These are phyloP conservation scores for Sebastolobus alascanus DNA, from an alignment of 2,797 vertebrate genomes.

Conservation along the genomic window DNA sequence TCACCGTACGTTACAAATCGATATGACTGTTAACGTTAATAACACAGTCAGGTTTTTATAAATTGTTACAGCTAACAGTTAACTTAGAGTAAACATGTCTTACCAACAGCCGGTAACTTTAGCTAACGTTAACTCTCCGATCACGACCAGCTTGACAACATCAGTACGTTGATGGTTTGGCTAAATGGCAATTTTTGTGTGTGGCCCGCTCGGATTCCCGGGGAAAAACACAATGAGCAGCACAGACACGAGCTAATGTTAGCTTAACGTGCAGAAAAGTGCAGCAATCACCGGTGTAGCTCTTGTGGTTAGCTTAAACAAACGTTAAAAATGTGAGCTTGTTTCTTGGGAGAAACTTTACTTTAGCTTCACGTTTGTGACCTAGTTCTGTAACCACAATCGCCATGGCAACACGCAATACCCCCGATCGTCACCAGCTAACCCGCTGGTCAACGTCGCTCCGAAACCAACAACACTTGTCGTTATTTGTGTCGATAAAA, in stretches of 20 bases:
- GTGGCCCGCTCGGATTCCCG: constrained; percentile 71
- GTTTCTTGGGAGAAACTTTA: constrained; percentile 22
- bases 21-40: too few relatives aligned
- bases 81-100: constrained; percentile 1
- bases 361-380: constrained; percentile 22
- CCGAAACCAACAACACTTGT: not conserved
- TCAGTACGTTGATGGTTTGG: not conserved
- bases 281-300: not conserved
- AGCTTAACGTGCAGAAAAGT: constrained; percentile 6
- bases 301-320: not conserved
- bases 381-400: constrained; percentile 48
- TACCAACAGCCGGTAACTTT: constrained; percentile 13
- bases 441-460: not conserved
- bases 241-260: constrained; percentile 8
- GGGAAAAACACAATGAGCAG: constrained; percentile 51
- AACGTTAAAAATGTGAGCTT: not conserved
- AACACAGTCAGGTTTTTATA: not conserved
- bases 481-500: not conserved
- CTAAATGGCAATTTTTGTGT: not conserved
- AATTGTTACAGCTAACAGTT: not conserved
- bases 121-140: not conserved
- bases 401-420: constrained; percentile 69
- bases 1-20: not conserved
- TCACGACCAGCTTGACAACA: not conserved
- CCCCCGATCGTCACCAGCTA: constrained; percentile 11